These are phyloP conservation scores for Chloroceryle aenea DNA, from an alignment of 2,113 vertebrate genomes.

Conservation along the genomic window DNA sequence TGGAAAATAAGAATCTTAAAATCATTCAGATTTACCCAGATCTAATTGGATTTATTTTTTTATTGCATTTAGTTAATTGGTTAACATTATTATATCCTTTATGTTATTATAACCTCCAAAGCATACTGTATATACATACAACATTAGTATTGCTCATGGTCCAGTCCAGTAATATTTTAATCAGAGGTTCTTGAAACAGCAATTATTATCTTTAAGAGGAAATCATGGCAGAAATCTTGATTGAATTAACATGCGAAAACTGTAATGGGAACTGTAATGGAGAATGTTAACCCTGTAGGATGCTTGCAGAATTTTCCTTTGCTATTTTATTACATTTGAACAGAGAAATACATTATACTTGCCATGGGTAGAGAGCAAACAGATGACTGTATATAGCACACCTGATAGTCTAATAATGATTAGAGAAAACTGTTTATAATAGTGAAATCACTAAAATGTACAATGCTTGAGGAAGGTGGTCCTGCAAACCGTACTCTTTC, in stretches of 20 bases:
- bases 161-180: constrained; percentile 58
- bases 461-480: not conserved
- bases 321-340: constrained; percentile 1
- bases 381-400: not conserved
- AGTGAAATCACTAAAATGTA: not conserved
- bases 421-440: not conserved
- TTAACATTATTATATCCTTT: constrained; percentile 36
- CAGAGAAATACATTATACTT: not conserved
- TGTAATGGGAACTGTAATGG: constrained; percentile 26
- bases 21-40: constrained; percentile 6
- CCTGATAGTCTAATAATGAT: not conserved
- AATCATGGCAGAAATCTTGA: constrained; percentile 33
- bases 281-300: not conserved
- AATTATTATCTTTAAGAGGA: constrained; percentile 62
- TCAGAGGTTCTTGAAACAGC: constrained; percentile 60
- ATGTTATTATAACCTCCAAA: constrained; percentile 25
- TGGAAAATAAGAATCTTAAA: not conserved
- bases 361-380: not conserved
- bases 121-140: not conserved
- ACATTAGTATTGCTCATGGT: constrained; percentile 7
- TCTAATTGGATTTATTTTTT: constrained; percentile 27
- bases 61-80: constrained; percentile 39
- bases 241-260: constrained; percentile 62
- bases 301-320: constrained; percentile 7
- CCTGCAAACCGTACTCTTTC: not conserved